A percentile compares a stretch with the other conserved stretches of the same genome.
These are phyloP conservation scores for Micromys minutus DNA, from an alignment of 2,113 vertebrate genomes.

Conservation along the genomic window DNA sequence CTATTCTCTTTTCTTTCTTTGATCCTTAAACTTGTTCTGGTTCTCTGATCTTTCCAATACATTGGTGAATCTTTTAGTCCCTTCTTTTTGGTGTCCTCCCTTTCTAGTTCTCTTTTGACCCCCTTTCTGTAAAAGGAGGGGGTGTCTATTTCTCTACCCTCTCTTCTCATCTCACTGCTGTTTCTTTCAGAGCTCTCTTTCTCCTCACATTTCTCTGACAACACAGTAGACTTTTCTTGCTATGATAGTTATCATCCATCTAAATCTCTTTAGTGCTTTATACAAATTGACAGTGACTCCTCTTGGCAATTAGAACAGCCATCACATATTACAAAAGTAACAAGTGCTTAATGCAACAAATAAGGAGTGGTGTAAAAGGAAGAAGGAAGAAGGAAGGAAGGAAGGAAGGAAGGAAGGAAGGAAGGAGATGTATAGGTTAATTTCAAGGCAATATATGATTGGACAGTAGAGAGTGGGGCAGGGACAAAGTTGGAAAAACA, in stretches of 20 bases:
- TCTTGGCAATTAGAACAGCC: background rate
- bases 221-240: background rate
- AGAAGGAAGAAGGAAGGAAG: too few species aligned
- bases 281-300: background rate
- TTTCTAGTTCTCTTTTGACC: too few species aligned
- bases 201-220: too few species aligned
- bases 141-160: background rate
- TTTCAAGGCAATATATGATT: too few species aligned
- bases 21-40: background rate
- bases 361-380: too few species aligned
- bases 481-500: too few species aligned
- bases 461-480: too few species aligned
- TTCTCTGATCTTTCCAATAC: background rate
- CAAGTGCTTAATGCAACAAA: background rate
- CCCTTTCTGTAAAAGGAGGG: background rate
- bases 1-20: background rate
- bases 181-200: background rate
- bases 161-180: background rate
- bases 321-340: background rate
- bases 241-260: background rate
- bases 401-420: background rate
- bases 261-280: background rate
- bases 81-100: background rate
- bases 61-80: background rate
- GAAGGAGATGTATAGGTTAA: too few species aligned